Evolutionary conservation across 2,797 vertebrate species (phyloP).

Genomic region (Tauraco hartlaubi): DNA sequence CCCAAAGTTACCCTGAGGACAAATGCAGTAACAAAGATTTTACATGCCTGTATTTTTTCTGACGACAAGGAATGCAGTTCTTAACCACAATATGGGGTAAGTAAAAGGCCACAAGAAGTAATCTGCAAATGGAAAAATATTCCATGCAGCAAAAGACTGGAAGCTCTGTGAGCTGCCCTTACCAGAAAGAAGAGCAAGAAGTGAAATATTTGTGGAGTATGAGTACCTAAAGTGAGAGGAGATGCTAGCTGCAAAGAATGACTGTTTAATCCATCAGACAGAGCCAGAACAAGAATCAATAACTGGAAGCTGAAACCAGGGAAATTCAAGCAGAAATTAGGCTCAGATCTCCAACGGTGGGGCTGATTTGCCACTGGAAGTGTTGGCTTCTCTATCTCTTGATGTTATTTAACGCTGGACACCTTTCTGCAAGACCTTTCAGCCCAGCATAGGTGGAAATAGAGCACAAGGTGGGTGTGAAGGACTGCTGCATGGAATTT

Average conservation of each 20-base stretch:
- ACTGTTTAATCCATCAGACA: slow-evolving; percentile 39
- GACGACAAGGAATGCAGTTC: not conserved
- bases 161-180: not conserved
- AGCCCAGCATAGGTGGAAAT: not conserved
- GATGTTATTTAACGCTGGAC: not conserved
- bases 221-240: slow-evolving; percentile 30
- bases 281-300: slow-evolving; percentile 31
- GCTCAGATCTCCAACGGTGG: not conserved
- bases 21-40: not conserved
- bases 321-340: slow-evolving; percentile 42
- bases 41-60: not conserved
- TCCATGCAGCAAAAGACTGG: not conserved
- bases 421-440: slow-evolving; percentile 27
- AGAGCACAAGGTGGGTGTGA: not conserved
- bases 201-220: slow-evolving; percentile 29
- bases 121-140: slow-evolving; percentile 5
- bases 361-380: slow-evolving; percentile 21
- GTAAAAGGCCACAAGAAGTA: not conserved
- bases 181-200: slow-evolving; percentile 20
- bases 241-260: not conserved
- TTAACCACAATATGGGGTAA: not conserved
- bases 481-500: not conserved
- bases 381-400: not conserved
- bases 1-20: not conserved
- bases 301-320: slow-evolving; percentile 41